A percentile compares a stretch with the other conserved stretches of the same genome.
Conservation (phyloP, 2,797 vertebrate species). For the Intellagama lesueurii region DNA sequence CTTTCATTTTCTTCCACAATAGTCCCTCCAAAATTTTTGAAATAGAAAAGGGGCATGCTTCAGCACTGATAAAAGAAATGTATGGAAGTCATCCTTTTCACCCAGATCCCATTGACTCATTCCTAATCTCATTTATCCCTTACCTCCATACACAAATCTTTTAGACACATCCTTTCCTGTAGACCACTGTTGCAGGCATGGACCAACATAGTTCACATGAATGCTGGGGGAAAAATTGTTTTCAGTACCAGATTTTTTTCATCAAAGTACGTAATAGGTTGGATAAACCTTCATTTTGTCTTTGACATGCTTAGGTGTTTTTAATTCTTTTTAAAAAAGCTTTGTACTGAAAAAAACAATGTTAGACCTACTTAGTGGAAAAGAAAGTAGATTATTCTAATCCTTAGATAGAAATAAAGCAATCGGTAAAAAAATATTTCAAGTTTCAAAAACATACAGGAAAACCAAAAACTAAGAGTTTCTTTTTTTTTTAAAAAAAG, state of each 20-base stretch:
- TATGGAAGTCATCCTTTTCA: too few relatives aligned
- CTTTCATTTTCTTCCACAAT: too few relatives aligned
- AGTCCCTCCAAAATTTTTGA: too few relatives aligned
- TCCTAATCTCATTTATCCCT: too few relatives aligned
- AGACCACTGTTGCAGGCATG: too few relatives aligned
- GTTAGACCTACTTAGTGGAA: slow-evolving; percentile 33
- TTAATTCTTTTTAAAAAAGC: slow-evolving; percentile 41
- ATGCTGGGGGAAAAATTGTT: neutral
- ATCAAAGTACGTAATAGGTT: neutral
- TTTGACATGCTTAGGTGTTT: slow-evolving; percentile 48
- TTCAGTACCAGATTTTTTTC: slow-evolving; percentile 27
- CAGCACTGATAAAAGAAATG: too few relatives aligned
- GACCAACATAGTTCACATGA: too few relatives aligned
- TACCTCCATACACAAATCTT: too few relatives aligned
- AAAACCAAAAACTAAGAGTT: neutral
- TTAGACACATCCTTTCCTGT: too few relatives aligned
- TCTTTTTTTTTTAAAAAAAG: slow-evolving; percentile 2
- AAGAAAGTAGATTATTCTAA: slow-evolving; percentile 13
- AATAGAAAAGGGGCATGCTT: too few relatives aligned
- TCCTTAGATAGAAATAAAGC: slow-evolving; percentile 7
- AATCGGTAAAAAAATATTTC: neutral
- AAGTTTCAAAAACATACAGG: slow-evolving; percentile 14
- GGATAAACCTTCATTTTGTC: neutral
- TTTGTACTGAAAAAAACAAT: slow-evolving; percentile 43
- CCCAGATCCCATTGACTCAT: too few relatives aligned